These are phyloP conservation scores for Gadus macrocephalus DNA, from an alignment of 2,113 vertebrate species.

Conservation along the genomic window DNA sequence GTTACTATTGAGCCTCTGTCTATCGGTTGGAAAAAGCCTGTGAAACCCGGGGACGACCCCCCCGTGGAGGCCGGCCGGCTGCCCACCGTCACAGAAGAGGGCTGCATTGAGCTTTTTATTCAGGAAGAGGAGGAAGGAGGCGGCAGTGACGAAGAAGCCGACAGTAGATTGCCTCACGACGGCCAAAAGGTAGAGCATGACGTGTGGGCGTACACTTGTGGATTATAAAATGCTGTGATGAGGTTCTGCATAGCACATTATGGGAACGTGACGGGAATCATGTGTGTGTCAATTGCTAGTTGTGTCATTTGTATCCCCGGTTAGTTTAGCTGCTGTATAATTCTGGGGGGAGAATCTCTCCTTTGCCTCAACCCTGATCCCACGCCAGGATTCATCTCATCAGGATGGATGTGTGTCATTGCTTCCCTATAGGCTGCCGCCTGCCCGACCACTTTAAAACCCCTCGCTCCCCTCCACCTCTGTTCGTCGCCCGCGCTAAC, in stretches of 20 bases:
- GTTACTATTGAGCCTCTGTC: slow-evolving; percentile 53
- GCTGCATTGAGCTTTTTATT: slow-evolving; percentile 77
- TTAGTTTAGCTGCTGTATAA: too few species aligned
- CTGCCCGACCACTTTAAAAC: slow-evolving; percentile 21
- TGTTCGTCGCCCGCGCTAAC: too few species aligned
- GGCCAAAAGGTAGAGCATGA: slow-evolving; percentile 78
- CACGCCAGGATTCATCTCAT: background rate
- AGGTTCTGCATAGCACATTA: background rate
- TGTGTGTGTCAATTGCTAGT: too few species aligned
- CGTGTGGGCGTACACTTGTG: slow-evolving; percentile 36
- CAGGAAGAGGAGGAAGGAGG: slow-evolving; percentile 73
- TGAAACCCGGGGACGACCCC: slow-evolving; percentile 20
- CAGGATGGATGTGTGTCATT: slow-evolving; percentile 47
- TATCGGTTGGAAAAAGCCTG: slow-evolving; percentile 40
- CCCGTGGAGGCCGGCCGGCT: slow-evolving; percentile 39
- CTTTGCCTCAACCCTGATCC: background rate
- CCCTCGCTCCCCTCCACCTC: slow-evolving; percentile 22
- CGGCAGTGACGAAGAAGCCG: slow-evolving; percentile 15
- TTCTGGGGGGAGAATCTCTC: too few species aligned
- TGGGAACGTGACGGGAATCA: background rate
- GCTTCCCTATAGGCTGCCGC: slow-evolving; percentile 54
- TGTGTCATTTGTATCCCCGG: too few species aligned
- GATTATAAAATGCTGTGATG: slow-evolving; percentile 4
- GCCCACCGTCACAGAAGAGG: slow-evolving; percentile 49
- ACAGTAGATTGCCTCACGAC: slow-evolving; percentile 37